Base-by-base conservation (phyloP, 2,113 vertebrate genomes). In the Trinectes maculatus region DNA sequence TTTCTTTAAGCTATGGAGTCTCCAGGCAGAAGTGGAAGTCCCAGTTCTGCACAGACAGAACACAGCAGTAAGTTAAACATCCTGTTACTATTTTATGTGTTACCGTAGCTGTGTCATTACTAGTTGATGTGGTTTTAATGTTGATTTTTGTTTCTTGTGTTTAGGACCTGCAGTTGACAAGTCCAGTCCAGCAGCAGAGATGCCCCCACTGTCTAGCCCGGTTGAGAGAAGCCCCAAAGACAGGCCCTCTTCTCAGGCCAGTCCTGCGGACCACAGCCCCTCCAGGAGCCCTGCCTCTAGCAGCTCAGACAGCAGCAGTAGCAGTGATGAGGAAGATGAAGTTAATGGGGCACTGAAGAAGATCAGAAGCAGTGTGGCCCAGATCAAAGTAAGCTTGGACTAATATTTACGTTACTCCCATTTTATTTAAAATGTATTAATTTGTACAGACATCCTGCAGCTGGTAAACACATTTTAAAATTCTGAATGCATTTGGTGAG, bases 311-410 rank as follows among this genome's bases (percentile, higher is more conserved):
- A 64, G 43, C 65, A 67, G 24, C 69, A 73, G 28, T 61, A 80
- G 66, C 63, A 59, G 54, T 12, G 63, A 70, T n/a, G 82, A 85
- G 28, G 87, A 85, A 1, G 90, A 91, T 18, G 85, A 85, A 7
- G 80, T 85, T 19, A 8, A 68, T 0, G 85, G 76, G 0, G 68
- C 77, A 0, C 11, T 66, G 53, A 86, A 73, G 62, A 90, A 62
- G 77, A 86, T 94, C 13, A 89, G 82, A 75, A 94, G 93, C 75
- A 92, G 91, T 4, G 85, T 94, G 46, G 90, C 90, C 40, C 92
- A 93, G 49, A 84, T 94, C 77, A 91, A 47, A 82, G 93, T 94
- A 80, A 87, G 89, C 11, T 26, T 4, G 0, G 3, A 15, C 4
- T 12, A 2, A 16, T 55, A 11, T 24, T 25, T 18, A 31, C 26